Base-by-base conservation (phyloP, 2,113 vertebrate genomes). In the Vireo altiloquus region DNA sequence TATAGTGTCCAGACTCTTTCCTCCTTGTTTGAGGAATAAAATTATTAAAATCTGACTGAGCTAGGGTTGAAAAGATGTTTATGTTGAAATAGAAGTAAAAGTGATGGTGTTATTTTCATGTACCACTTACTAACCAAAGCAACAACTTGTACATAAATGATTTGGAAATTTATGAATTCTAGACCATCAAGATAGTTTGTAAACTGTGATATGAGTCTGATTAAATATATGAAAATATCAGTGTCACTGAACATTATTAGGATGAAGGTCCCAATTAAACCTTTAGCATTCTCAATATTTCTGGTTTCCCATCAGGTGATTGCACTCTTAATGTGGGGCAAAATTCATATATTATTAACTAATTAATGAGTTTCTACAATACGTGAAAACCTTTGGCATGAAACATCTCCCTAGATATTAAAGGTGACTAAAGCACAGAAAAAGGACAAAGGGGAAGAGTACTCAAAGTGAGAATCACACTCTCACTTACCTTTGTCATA, bases 271-370 rank as follows among this genome's bases (percentile, higher is more conserved):
- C 96, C 93, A 95, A 85, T 96, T 97, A 96, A 96, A 96, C 91
- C 66, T 96, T 89, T 93, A 94, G 25, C 79, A 95, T 94, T 72
- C 72, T 93, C 87, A 92, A 28, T 95, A 94, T 92, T 97, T 97
- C 97, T 96, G 71, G 23, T 80, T 97, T 97, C 91, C 83, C 78
- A 91, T 95, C 47, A 54, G 82, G 60, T 95, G 90, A 95, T 44
- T 95, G 50, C 72, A 92, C 65, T 85, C 72, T 94, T 96, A 97
- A 97, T 95, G 54, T 90, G 96, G 74, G 76, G 59, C 90, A 94
- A 91, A 82, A 66, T 97, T 96, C 92, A 96, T 98, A 95, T 97
- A 97, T 97, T 97, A 98, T 97, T 97, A 98, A 97, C 88, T 97
- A 97, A 98, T 98, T 98, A 98, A 98, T 97, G 97, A 97, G 66